These are phyloP conservation scores for Onychorhynchus coronatus DNA, from an alignment of 2,113 vertebrate species.

Conservation along the genomic window DNA sequence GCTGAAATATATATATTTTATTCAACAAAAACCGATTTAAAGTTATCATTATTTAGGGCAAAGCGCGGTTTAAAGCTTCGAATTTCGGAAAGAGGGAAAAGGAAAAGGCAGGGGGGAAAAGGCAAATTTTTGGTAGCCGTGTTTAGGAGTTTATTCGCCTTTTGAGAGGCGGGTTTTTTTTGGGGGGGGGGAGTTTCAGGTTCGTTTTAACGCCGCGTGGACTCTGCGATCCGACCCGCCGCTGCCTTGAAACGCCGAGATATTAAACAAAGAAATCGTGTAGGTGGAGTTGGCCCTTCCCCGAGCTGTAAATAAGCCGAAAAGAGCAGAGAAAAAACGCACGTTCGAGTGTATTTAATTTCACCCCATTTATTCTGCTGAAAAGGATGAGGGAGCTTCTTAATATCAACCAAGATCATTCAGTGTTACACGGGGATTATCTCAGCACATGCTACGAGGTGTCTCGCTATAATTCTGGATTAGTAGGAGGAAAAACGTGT, in stretches of 20 bases:
- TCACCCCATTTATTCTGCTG: not conserved
- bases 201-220: not conserved
- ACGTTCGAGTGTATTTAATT: not conserved
- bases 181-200: not conserved
- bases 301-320: not conserved
- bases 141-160: not conserved
- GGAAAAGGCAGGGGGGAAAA: not conserved
- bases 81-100: not conserved
- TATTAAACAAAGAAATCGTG: not conserved
- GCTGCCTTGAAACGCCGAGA: not conserved
- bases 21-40: rapidly evolving
- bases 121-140: rapidly evolving
- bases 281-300: not conserved
- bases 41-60: not conserved
- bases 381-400: not conserved
- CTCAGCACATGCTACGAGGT: not conserved
- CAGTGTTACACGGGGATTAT: not conserved
- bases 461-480: not conserved
- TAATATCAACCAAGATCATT: not conserved
- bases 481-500: not conserved
- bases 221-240: not conserved
- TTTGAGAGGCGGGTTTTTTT: not conserved
- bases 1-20: rapidly evolving
- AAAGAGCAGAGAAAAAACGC: not conserved
- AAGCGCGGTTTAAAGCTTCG: rapidly evolving